phyloP scores from a whole-genome alignment of 1,140 invertebrate genomes.

The Pogonomyrmex barbatus region DNA sequence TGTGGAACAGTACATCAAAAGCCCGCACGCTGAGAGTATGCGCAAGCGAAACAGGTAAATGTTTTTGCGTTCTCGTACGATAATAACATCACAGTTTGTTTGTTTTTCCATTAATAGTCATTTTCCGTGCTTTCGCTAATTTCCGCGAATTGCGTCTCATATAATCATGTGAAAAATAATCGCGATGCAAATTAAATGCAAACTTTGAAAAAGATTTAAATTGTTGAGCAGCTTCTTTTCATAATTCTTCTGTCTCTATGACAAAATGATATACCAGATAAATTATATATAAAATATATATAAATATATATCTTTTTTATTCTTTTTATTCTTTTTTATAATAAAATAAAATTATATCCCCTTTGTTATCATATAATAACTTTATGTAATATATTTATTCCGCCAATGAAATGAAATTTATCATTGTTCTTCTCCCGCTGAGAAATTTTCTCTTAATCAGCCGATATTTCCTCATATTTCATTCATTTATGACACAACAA shows the following conservation, averaged over 20 bases:
- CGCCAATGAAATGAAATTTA: background rate
- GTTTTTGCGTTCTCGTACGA: background rate
- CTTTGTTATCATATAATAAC: background rate
- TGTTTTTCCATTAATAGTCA: background rate
- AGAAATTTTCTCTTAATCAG: slow-evolving; percentile 24
- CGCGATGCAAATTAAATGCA: background rate
- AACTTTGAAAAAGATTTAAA: background rate
- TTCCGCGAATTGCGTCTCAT: background rate
- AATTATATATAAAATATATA: no score
- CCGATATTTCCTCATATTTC: background rate
- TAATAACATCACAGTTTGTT: slow-evolving; percentile 19
- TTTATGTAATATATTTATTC: background rate
- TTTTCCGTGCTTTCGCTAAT: background rate
- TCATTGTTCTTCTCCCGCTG: background rate
- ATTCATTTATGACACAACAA: slow-evolving; percentile 31
- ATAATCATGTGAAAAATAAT: background rate
- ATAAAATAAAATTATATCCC: slow-evolving; percentile 9
- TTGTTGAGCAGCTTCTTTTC: background rate
- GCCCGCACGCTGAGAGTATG: slow-evolving; percentile 97
- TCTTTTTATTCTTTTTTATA: no score
- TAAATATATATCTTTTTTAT: no score
- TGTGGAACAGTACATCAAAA: slow-evolving; percentile 97
- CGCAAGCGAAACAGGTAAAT: slow-evolving; percentile 94
- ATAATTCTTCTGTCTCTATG: no score
- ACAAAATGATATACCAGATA: no score